Percentiles rank a stretch among this genome's conserved stretches.
Conservation (phyloP, 37 sponge, comb jelly and placozoan species). For the Ephydatia muelleri region DNA sequence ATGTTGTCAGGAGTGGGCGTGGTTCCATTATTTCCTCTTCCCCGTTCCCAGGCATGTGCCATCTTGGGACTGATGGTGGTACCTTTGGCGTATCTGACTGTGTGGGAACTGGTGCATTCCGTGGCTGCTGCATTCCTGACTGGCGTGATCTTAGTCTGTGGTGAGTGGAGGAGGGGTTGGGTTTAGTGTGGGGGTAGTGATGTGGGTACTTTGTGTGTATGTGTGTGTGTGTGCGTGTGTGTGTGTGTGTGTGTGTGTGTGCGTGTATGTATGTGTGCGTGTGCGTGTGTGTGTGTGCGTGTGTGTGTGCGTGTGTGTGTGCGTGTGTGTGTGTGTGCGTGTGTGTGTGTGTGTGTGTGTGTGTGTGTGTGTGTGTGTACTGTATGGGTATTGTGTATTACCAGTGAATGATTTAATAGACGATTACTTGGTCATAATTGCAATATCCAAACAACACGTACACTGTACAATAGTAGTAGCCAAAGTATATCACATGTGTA, state of each 20-base stretch:
- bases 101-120: slow-evolving; percentile 82
- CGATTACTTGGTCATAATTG: too few relatives aligned
- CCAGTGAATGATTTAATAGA: too few relatives aligned
- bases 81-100: slow-evolving; percentile 80
- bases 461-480: too few relatives aligned
- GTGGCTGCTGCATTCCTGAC: slow-evolving; percentile 73
- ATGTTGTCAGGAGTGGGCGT: too few relatives aligned
- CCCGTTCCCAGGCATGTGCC: slow-evolving; percentile 91
- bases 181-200: background rate
- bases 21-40: too few relatives aligned
- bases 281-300: background rate
- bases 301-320: background rate
- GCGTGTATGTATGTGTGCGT: background rate
- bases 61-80: slow-evolving; percentile 72
- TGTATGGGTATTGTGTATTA: too few relatives aligned
- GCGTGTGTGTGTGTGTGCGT: too few relatives aligned
- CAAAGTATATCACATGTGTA: too few relatives aligned
- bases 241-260: background rate
- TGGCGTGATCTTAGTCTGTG: slow-evolving; percentile 70
- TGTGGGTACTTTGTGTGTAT: background rate
- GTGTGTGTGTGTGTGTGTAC: background rate
- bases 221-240: background rate
- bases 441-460: too few relatives aligned
- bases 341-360: too few relatives aligned
- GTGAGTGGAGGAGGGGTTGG: slow-evolving; percentile 60